A percentile compares a stretch with the other conserved stretches of the same genome.
Evolutionary conservation across 2,797 vertebrate genomes (phyloP).

Genomic region (Mionectes olivaceus): DNA sequence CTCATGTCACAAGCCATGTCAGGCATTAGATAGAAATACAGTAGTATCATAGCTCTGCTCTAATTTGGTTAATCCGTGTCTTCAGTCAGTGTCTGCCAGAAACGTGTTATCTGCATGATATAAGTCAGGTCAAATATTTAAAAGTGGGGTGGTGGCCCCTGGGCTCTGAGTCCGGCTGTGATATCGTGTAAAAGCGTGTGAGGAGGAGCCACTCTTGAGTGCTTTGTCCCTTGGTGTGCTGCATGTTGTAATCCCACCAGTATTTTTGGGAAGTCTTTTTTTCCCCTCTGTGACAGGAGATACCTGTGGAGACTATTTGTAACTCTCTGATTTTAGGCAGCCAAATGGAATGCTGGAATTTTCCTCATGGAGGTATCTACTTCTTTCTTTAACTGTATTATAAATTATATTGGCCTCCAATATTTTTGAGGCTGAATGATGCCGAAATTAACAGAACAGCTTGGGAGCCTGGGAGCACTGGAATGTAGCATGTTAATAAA

Average conservation of each 20-base stretch:
- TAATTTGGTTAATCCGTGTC: not conserved
- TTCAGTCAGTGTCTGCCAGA: not conserved
- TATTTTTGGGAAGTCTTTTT: not conserved
- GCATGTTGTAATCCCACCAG: not conserved
- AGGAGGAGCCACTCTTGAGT: not conserved
- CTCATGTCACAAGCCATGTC: accelerated
- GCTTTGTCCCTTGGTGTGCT: not conserved
- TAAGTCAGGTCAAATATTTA: not conserved
- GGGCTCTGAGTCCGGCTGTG: not conserved
- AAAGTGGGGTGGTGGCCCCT: not conserved
- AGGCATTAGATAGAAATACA: not conserved
- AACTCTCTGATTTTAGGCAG: not conserved
- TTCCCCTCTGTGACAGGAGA: not conserved
- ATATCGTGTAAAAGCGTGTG: not conserved
- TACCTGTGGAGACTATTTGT: not conserved
- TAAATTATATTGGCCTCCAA: not conserved
- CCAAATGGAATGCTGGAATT: not conserved
- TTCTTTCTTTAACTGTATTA: not conserved
- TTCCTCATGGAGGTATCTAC: not conserved
- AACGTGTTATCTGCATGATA: accelerated
- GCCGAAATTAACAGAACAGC: not conserved
- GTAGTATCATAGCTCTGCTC: not conserved
- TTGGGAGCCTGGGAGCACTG: not conserved
- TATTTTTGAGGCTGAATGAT: not conserved
- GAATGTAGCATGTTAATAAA: not conserved